Conservation (phyloP, 2,113 vertebrate genomes). For the Nipponia nippon region DNA sequence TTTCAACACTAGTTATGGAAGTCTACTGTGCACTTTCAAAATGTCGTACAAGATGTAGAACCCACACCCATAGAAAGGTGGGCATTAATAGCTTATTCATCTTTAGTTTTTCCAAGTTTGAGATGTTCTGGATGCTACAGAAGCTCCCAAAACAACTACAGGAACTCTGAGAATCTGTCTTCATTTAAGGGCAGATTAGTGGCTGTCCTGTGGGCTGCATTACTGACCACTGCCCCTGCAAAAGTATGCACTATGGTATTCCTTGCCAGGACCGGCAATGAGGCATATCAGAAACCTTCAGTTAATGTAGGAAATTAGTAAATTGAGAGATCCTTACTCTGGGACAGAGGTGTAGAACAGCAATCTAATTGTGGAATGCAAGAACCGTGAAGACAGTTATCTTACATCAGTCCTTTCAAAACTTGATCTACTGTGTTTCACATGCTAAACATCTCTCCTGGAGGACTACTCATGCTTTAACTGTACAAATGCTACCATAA, state of each 20-base stretch:
- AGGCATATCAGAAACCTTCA: not conserved
- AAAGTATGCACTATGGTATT: not conserved
- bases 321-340: not conserved
- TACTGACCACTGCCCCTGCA: not conserved
- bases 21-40: not conserved
- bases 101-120: not conserved
- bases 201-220: not conserved
- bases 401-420: not conserved
- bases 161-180: not conserved
- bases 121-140: not conserved
- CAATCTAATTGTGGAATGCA: not conserved
- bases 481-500: not conserved
- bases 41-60: not conserved
- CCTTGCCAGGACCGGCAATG: not conserved
- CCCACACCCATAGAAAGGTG: not conserved
- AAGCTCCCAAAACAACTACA: not conserved
- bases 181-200: not conserved
- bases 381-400: not conserved
- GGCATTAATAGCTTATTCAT: not conserved
- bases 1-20: not conserved
- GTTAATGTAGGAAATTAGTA: not conserved
- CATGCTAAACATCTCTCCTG: not conserved
- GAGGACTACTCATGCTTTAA: not conserved
- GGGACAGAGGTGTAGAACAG: not conserved
- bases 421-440: not conserved